Evolutionary conservation across 2,888 invertebrate species (phyloP), one percentile per base, ranked within the genome.

Genomic region (Hypselothyrea guttata): DNA sequence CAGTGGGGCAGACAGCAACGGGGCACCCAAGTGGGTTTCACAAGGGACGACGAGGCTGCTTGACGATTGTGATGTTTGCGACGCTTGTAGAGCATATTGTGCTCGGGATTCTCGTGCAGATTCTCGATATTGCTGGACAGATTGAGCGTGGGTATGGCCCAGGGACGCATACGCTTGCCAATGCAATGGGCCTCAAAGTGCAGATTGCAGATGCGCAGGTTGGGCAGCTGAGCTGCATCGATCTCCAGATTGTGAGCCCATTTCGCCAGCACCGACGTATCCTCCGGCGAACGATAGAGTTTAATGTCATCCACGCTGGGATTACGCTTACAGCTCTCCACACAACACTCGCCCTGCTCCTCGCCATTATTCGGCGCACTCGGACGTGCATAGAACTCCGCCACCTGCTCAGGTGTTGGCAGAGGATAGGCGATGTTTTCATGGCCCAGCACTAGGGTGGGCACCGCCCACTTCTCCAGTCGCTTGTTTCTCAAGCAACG

Each of bases 121-220:
- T 85, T 79, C 27, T 88, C 87, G 2, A 87, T 65, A n/a, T 71
- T 87, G 1, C 52, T 72, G 4, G 78, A 75, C 31, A 88, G 62
- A 68, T 88, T 88, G 1, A 88, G 68, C 0, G 87, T 88, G n/a
- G 87, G 87, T 68, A 88, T 75, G 11, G 87, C 87, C 87, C 87
- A 88, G 1, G 75, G 71, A 0, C 87, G 71, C 71, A 88, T 78
- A 0, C 88, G 79, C 35, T 88, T 88, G 28, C 88, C 87, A 51
- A 88, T 87, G 64, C 87, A 88, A 37, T 86, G 86, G 7, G 87
- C 59, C 22, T 88, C 87, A 40, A 88, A 88, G 54, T 88, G 87
- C 8, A 88, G 67, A 66, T 85, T 88, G 11, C 87, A 88, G 12
- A 88, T 87, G 3, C 84, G 65, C 48, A 87, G 18, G 18, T 13